Evolutionary conservation across 1,140 invertebrate genomes (phyloP).

Genomic region (Manduca sexta): DNA sequence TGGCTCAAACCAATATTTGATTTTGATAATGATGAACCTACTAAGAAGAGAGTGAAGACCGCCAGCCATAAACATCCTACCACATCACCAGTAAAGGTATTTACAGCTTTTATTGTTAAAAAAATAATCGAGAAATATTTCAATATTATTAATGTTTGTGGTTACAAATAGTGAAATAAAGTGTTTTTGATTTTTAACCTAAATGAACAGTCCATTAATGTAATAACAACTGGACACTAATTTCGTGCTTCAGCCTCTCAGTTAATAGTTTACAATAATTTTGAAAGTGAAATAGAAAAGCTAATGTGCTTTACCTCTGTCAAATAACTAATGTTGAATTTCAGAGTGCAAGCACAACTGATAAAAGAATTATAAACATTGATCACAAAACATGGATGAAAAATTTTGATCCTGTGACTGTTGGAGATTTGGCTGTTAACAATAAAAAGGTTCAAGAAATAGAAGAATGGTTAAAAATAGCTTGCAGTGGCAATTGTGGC

Average conservation of each 20-base stretch:
- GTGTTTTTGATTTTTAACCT: no score
- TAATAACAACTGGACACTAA: no score
- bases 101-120: background rate
- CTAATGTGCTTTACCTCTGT: no score
- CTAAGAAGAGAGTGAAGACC: constrained; percentile 16
- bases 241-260: no score
- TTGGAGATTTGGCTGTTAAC: constrained; percentile 76
- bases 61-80: constrained; percentile 16
- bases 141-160: constrained; percentile 5
- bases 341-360: constrained; percentile 4
- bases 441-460: constrained; percentile 78
- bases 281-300: no score
- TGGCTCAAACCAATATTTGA: constrained; percentile 61
- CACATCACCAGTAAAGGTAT: constrained; percentile 8
- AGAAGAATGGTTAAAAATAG: constrained; percentile 72
- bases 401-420: constrained; percentile 69
- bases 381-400: constrained; percentile 73
- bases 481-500: constrained; percentile 44
- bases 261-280: no score
- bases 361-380: constrained; percentile 14
- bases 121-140: background rate
- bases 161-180: no score
- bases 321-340: constrained; percentile 1
- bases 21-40: constrained; percentile 33
- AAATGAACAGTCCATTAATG: no score